Evolutionary conservation across 2,113 vertebrate species (phyloP), one percentile per base, ranked within the genome.

Genomic region (Psittacula cyanocephala): DNA sequence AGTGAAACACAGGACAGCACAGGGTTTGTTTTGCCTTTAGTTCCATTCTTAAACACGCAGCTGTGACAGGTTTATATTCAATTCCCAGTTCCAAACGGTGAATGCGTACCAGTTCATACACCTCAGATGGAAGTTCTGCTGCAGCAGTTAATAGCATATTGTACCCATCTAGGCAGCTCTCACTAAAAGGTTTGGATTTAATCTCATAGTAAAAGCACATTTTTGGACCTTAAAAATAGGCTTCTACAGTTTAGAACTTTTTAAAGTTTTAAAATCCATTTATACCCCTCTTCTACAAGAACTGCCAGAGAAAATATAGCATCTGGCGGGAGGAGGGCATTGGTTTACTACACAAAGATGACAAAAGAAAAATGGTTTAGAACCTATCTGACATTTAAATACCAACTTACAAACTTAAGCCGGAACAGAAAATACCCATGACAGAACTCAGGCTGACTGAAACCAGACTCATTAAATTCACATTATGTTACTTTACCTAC

Each of bases 251-350:
- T 63, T 41, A 14, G 8, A 68, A 29, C 11, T 67, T 81, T 11
- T 24, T n/a, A 7, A 37, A 37, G 23, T 25, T 75, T 70, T 49
- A 13, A 8, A 81, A 47, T 4, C 17, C 29, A 52, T 53, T 67
- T 24, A 18, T 15, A 59, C 29, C 41, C 6, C n/a, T 47, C 23
- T 52, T 55, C 10, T 75, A 24, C 55, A 68, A 52, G 24, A 75
- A 2, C 8, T 76, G 24, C 17, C 29, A 57, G 52, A 46, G 25
- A 76, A 41, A 62, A 59, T 6, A n/a, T 2, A 80, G 3, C 55
- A 22, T 2, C 20, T 37, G 13, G 29, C 52, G 9, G 9, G 3
- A 13, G 9, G 16, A 24, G 5, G 5, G 7, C 7, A 0, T 15
- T 65, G 35, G 11, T 35, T 71, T 47, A 64, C 24, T 24, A 55